These are phyloP conservation scores for Ferrisia virgata DNA, from an alignment of 2,888 invertebrate genomes.

Conservation along the genomic window DNA sequence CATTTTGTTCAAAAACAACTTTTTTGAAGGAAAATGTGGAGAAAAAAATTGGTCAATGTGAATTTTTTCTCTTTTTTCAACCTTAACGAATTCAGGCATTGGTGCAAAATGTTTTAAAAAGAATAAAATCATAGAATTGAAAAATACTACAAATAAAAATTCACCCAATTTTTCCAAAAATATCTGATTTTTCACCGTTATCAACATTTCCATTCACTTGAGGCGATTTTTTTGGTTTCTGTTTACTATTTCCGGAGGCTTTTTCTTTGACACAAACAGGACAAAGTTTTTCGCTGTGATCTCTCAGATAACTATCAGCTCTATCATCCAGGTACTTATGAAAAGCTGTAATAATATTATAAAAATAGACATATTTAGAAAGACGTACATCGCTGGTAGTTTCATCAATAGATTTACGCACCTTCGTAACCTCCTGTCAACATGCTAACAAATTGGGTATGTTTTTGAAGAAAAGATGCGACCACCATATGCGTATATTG, in stretches of 20 bases:
- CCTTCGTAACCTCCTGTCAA: conserved; percentile 83
- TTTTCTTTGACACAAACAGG: conserved; percentile 63
- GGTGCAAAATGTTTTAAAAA: too few relatives aligned
- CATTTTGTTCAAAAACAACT: too few relatives aligned
- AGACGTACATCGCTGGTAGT: too few relatives aligned
- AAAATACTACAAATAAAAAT: too few relatives aligned
- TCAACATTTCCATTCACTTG: conserved; percentile 38
- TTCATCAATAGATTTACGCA: conserved; percentile 3
- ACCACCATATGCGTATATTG: conserved; percentile 98
- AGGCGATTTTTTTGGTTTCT: conserved; percentile 22
- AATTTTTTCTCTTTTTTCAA: too few relatives aligned
- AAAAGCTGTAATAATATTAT: conserved; percentile 50
- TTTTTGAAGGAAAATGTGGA: too few relatives aligned
- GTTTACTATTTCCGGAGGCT: not conserved
- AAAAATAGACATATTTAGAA: not conserved
- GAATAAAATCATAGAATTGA: too few relatives aligned
- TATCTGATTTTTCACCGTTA: conserved; percentile 55
- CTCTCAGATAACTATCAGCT: conserved; percentile 73
- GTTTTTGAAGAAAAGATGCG: conserved; percentile 91
- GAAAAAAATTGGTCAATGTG: too few relatives aligned
- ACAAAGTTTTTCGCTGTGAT: conserved; percentile 77
- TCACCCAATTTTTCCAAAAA: conserved; percentile 72
- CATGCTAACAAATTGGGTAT: conserved; percentile 87
- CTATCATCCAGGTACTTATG: conserved; percentile 51
- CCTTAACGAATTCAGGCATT: too few relatives aligned